Conservation (phyloP, 1,140 invertebrate genomes). For the Dendrolimus kikuchii region DNA sequence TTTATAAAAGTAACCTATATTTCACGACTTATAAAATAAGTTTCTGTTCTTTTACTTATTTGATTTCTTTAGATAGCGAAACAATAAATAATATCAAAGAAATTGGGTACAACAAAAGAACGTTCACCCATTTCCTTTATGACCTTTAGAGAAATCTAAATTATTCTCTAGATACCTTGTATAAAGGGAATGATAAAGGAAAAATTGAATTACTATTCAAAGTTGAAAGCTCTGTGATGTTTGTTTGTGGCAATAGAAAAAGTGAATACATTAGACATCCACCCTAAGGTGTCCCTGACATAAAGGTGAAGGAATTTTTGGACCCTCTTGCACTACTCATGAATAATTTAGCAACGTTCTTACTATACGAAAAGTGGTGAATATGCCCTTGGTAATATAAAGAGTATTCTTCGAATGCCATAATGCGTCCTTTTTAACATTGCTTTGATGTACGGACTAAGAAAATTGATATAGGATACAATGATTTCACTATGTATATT, state of each 20-base stretch:
- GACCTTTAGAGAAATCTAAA: slow-evolving; percentile 10
- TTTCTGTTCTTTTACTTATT: too few relatives aligned
- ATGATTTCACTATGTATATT: too few relatives aligned
- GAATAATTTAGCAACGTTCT: slow-evolving; percentile 49
- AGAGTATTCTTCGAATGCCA: slow-evolving; percentile 4
- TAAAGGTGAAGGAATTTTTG: slow-evolving; percentile 20
- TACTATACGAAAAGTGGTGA: slow-evolving; percentile 30
- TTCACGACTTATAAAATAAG: too few relatives aligned
- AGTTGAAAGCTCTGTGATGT: slow-evolving; percentile 42
- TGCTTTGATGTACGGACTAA: neutral
- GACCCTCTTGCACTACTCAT: slow-evolving; percentile 37
- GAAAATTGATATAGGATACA: too few relatives aligned
- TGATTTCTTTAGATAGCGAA: too few relatives aligned
- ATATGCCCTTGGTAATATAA: slow-evolving; percentile 21
- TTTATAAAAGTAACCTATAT: too few relatives aligned
- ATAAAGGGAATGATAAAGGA: slow-evolving; percentile 3
- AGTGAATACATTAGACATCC: slow-evolving; percentile 46
- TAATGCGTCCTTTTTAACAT: neutral
- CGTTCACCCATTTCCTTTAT: slow-evolving; percentile 6
- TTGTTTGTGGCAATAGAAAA: slow-evolving; percentile 45
- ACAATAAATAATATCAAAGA: too few relatives aligned
- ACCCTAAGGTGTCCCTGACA: slow-evolving; percentile 30
- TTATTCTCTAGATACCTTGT: slow-evolving; percentile 10
- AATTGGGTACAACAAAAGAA: neutral
- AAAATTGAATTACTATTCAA: slow-evolving; percentile 49